Evolutionary conservation across 2,888 invertebrate genomes (phyloP).

Genomic region (Unio delphinus): DNA sequence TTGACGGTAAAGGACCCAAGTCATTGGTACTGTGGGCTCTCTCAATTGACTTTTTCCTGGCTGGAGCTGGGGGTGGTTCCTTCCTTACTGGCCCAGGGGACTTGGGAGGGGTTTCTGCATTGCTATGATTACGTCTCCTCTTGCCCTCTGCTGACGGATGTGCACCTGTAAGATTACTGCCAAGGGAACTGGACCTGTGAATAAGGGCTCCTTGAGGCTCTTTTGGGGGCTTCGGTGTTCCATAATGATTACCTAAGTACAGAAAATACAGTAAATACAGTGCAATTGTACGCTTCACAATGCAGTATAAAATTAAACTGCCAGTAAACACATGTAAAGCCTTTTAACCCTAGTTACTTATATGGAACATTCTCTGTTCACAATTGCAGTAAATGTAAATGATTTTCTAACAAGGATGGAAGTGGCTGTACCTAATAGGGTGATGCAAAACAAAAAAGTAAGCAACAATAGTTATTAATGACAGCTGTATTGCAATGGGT

Average conservation of each 20-base stretch:
- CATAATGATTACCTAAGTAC: conserved; percentile 76
- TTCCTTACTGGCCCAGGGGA: conserved; percentile 49
- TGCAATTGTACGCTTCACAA: too few species aligned
- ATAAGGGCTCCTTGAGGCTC: conserved; percentile 60
- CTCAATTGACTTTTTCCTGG: conserved; percentile 62
- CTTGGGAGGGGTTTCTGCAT: conserved; percentile 73
- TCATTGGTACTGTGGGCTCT: conserved; percentile 56
- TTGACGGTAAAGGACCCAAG: conserved; percentile 90
- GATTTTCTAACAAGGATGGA: too few species aligned
- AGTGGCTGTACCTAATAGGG: too few species aligned
- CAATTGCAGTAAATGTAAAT: too few species aligned
- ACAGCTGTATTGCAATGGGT: too few species aligned
- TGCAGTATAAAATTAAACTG: too few species aligned
- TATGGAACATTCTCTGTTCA: too few species aligned
- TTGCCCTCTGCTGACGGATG: conserved; percentile 75
- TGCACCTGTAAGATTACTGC: conserved; percentile 72
- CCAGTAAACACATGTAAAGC: too few species aligned
- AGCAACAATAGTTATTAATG: too few species aligned
- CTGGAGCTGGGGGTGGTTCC: conserved; percentile 43
- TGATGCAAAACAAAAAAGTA: too few species aligned
- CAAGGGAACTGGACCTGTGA: conserved; percentile 62
- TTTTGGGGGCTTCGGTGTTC: conserved; percentile 75
- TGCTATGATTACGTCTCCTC: conserved; percentile 74
- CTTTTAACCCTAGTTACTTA: too few species aligned
- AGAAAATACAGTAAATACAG: background rate